Conservation (phyloP, 2,888 invertebrate genomes). For the Labia minor region DNA sequence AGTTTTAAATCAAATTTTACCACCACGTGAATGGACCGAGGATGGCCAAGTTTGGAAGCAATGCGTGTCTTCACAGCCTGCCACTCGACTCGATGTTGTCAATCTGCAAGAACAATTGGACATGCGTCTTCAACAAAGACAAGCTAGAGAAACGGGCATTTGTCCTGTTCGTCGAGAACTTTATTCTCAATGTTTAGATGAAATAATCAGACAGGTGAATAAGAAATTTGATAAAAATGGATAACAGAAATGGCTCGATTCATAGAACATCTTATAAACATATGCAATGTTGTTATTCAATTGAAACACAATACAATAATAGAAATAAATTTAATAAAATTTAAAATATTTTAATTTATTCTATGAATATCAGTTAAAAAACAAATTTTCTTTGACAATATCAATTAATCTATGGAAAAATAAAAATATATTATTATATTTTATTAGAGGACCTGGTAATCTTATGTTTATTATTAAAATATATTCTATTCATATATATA, state of each 20-base stretch:
- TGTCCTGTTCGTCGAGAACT: conserved; percentile 88
- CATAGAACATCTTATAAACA: too few relatives aligned
- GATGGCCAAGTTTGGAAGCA: conserved; percentile 86
- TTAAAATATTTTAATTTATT: too few relatives aligned
- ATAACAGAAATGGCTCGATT: not conserved
- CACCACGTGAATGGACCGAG: conserved; percentile 92
- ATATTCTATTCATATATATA: too few relatives aligned
- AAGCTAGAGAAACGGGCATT: conserved; percentile 92
- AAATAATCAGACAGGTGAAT: conserved; percentile 81
- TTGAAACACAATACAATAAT: conserved; percentile 32
- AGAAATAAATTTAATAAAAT: too few relatives aligned
- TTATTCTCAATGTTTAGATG: conserved; percentile 91
- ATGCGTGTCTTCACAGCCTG: conserved; percentile 90
- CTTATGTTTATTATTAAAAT: too few relatives aligned
- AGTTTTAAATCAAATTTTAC: conserved; percentile 83
- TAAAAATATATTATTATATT: too few relatives aligned
- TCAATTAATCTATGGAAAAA: too few relatives aligned
- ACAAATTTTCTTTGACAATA: too few relatives aligned
- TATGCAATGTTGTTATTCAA: conserved; percentile 44
- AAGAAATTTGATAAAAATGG: not conserved
- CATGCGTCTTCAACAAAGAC: conserved; percentile 75
- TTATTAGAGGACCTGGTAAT: too few relatives aligned
- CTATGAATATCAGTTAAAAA: too few relatives aligned
- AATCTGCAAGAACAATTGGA: conserved; percentile 94
- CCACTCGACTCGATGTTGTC: conserved; percentile 89